These are phyloP conservation scores for Macrobrachium nipponense DNA, from an alignment of 1,140 invertebrate genomes.

Conservation along the genomic window DNA sequence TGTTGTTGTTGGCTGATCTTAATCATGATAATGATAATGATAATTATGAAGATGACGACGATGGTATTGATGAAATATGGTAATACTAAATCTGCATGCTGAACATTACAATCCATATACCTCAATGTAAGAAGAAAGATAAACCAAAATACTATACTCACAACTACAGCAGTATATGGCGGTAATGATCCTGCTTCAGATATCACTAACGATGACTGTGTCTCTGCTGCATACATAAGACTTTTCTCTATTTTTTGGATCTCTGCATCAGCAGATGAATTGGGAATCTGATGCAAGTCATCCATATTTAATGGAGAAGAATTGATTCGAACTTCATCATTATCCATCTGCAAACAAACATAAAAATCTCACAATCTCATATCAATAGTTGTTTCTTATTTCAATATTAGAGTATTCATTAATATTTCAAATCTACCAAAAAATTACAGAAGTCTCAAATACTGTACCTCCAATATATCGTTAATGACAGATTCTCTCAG, in stretches of 20 bases:
- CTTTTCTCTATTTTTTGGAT: constrained; percentile 52
- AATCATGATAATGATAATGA: too few species aligned
- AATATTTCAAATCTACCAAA: neutral
- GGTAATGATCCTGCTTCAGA: constrained; percentile 34
- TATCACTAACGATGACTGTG: constrained; percentile 15
- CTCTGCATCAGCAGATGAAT: constrained; percentile 43
- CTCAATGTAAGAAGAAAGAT: neutral
- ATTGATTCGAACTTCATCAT: neutral
- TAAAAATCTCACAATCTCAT: neutral
- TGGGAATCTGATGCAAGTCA: constrained; percentile 27
- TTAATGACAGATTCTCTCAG: constrained; percentile 45
- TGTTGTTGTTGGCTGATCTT: too few species aligned
- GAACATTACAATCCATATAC: too few species aligned
- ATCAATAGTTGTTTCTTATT: neutral
- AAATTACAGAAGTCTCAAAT: neutral
- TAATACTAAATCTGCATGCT: too few species aligned
- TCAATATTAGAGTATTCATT: too few species aligned
- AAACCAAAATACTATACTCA: constrained; percentile 12
- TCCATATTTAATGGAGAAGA: neutral
- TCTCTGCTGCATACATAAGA: constrained; percentile 43
- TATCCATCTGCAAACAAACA: constrained; percentile 37
- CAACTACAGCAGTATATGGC: constrained; percentile 45
- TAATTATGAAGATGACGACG: too few species aligned
- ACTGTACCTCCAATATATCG: constrained; percentile 48
- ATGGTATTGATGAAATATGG: too few species aligned